A percentile compares a stretch with the other conserved stretches of the same genome.
phyloP scores from a whole-genome alignment of 2,113 vertebrate species.

The Periophthalmodon schlosseri region DNA sequence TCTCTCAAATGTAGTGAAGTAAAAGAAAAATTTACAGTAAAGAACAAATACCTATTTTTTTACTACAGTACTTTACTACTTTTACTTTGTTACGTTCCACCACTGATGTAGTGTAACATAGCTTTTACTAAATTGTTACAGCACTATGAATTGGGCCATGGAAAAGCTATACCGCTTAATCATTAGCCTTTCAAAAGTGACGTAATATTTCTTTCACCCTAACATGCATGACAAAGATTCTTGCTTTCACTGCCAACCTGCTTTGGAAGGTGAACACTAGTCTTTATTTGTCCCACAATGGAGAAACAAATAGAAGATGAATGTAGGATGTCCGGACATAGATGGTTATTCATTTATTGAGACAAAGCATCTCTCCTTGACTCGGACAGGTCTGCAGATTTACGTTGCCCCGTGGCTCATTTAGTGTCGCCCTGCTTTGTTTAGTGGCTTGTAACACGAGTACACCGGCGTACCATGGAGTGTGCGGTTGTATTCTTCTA shows the following conservation, averaged over 20 bases:
- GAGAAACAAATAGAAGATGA: no score
- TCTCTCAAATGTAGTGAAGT: no score
- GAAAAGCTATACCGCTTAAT: no score
- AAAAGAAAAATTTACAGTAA: no score
- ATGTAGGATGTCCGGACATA: not conserved
- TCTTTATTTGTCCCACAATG: no score
- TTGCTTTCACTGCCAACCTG: not conserved
- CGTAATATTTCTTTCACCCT: not conserved
- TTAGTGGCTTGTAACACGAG: slow-evolving; percentile 10
- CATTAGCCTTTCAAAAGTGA: no score
- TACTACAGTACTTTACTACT: no score
- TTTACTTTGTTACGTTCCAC: no score
- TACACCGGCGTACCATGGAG: slow-evolving; percentile 8
- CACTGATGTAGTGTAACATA: no score
- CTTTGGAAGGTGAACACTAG: not conserved
- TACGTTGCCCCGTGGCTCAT: slow-evolving; percentile 8
- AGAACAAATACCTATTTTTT: no score
- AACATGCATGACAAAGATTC: not conserved
- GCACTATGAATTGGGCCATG: no score
- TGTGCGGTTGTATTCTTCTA: slow-evolving; percentile 7
- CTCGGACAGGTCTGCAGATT: not conserved
- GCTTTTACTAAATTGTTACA: no score
- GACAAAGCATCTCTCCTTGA: not conserved
- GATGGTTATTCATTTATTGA: not conserved
- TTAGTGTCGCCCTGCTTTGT: not conserved